A percentile compares a stretch with the other conserved stretches of the same genome.
Conservation (phyloP, 2,113 vertebrate species). For the Centropus unirufus region DNA sequence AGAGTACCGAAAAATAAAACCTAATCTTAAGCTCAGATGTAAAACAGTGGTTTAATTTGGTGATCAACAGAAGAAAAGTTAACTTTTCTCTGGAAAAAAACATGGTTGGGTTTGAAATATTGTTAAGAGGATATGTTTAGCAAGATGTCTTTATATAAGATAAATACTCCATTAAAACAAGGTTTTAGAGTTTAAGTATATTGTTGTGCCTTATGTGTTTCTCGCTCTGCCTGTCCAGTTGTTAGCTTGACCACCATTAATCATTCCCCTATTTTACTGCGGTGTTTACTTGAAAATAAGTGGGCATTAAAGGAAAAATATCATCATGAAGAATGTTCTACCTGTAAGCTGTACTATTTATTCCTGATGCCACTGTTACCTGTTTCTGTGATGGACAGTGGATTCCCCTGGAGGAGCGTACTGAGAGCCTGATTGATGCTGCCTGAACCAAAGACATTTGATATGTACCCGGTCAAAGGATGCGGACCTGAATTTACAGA, state of each 20-base stretch:
- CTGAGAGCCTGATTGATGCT: neutral
- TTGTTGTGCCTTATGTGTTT: neutral
- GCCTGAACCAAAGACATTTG: neutral
- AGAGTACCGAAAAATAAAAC: neutral
- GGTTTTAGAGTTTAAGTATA: neutral
- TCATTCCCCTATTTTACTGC: neutral
- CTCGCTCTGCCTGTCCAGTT: neutral
- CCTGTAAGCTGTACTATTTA: rapidly evolving
- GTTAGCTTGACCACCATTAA: neutral
- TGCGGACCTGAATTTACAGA: neutral
- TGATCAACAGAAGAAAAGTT: neutral
- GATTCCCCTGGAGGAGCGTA: neutral
- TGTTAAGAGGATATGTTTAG: neutral
- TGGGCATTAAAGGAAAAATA: neutral
- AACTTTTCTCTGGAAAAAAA: neutral
- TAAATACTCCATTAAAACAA: neutral
- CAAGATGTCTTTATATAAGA: neutral
- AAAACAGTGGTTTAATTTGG: neutral
- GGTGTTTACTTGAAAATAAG: neutral
- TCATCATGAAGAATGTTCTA: neutral
- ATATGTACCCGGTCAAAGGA: neutral
- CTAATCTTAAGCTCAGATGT: neutral
- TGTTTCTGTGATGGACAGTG: neutral
- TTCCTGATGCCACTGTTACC: neutral
- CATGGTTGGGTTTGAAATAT: neutral